A percentile compares a stretch with the other conserved stretches of the same genome.
Evolutionary conservation across 2,113 vertebrate species (phyloP).

Genomic region (Gobius niger): DNA sequence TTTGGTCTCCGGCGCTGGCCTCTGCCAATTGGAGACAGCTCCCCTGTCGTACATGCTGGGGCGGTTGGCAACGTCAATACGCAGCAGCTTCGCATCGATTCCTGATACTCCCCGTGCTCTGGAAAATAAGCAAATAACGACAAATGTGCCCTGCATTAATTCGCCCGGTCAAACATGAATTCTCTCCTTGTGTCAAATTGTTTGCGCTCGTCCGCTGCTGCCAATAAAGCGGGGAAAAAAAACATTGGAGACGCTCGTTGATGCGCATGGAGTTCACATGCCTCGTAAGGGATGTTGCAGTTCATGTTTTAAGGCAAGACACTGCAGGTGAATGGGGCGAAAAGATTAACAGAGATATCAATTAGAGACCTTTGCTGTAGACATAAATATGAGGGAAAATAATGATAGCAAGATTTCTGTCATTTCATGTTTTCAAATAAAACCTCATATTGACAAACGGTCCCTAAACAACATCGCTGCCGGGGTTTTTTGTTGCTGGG

Average conservation of each 20-base stretch:
- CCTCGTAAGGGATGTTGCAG: too few relatives aligned
- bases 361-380: too few relatives aligned
- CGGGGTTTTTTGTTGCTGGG: too few relatives aligned
- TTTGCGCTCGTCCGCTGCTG: neutral
- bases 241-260: neutral
- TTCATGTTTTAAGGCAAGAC: too few relatives aligned
- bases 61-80: conserved; percentile 49
- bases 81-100: conserved; percentile 55
- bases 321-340: too few relatives aligned
- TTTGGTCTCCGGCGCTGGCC: conserved; percentile 67
- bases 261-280: neutral
- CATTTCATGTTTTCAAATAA: too few relatives aligned
- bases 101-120: conserved; percentile 49
- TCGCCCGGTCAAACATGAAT: conserved; percentile 29
- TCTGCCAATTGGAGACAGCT: conserved; percentile 61
- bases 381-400: too few relatives aligned
- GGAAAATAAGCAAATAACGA: conserved; percentile 59
- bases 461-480: too few relatives aligned
- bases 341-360: too few relatives aligned
- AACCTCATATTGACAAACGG: too few relatives aligned
- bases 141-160: conserved; percentile 52
- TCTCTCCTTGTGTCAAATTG: conserved; percentile 19
- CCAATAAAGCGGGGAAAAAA: neutral
- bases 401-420: too few relatives aligned
- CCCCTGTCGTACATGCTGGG: conserved; percentile 48